Conservation (phyloP, 1,140 invertebrate species). For the Brachionus koreanus region DNA sequence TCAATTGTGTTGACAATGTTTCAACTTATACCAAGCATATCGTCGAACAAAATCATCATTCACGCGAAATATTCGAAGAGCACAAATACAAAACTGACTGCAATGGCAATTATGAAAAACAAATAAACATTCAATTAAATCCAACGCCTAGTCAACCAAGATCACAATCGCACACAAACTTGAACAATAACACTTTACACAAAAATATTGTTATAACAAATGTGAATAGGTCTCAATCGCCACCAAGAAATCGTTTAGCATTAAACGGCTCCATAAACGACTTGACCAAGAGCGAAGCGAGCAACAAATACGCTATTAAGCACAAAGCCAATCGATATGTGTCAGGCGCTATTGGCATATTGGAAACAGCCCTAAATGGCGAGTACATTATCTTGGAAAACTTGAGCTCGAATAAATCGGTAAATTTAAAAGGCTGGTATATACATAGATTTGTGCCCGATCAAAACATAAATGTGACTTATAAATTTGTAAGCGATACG, state of each 20-base stretch:
- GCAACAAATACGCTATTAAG: conserved; percentile 43
- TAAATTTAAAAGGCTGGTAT: conserved; percentile 34
- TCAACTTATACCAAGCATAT: conserved; percentile 29
- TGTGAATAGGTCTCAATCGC: conserved; percentile 15
- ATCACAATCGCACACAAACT: conserved; percentile 10
- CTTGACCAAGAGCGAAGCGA: background rate
- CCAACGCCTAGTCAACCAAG: conserved; percentile 11
- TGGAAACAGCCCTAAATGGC: conserved; percentile 28
- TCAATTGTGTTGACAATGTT: conserved; percentile 19
- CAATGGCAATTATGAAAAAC: conserved; percentile 31
- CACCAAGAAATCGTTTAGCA: background rate
- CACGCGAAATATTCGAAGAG: conserved; percentile 12
- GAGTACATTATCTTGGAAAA: conserved; percentile 39
- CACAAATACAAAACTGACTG: background rate
- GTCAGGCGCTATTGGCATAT: conserved; percentile 19
- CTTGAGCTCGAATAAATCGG: conserved; percentile 37
- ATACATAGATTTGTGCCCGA: conserved; percentile 43
- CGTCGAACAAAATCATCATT: background rate
- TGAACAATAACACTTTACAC: conserved; percentile 12
- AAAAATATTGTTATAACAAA: conserved; percentile 34
- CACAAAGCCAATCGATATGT: conserved; percentile 40
- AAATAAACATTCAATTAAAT: conserved; percentile 43
- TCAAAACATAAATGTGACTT: conserved; percentile 39
- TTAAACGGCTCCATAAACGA: background rate
- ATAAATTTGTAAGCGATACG: conserved; percentile 21